These are phyloP conservation scores for Whitmania pigra DNA, from an alignment of 1,140 invertebrate genomes.

Conservation along the genomic window DNA sequence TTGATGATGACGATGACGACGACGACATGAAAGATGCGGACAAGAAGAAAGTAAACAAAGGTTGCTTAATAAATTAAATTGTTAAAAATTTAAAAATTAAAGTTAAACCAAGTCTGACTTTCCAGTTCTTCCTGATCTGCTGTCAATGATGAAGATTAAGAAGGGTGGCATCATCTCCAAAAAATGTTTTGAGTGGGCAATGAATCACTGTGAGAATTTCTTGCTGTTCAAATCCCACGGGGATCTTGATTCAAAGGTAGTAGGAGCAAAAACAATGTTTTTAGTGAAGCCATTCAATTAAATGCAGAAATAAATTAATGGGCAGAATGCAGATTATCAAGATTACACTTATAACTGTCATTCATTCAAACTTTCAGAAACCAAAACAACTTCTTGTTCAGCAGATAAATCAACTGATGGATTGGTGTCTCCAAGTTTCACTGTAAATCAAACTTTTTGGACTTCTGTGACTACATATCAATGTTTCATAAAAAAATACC, in stretches of 20 bases:
- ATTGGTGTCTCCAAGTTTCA: slow-evolving; percentile 18
- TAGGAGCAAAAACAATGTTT: neutral
- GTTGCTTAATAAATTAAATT: neutral
- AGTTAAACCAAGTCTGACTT: neutral
- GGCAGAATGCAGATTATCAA: no score
- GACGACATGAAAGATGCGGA: neutral
- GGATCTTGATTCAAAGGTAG: slow-evolving; percentile 21
- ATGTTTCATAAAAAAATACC: no score
- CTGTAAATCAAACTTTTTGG: slow-evolving; percentile 13
- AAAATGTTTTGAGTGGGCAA: slow-evolving; percentile 19
- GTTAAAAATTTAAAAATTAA: no score
- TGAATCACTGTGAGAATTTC: slow-evolving; percentile 17
- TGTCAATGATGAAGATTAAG: neutral
- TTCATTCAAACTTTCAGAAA: no score
- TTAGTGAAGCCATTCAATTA: no score
- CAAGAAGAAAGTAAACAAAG: neutral
- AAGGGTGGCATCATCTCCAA: slow-evolving; percentile 15
- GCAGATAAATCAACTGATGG: slow-evolving; percentile 19
- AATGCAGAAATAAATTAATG: no score
- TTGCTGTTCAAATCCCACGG: slow-evolving; percentile 15
- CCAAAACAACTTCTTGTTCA: no score
- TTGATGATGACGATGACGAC: slow-evolving; percentile 6
- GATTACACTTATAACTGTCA: no score
- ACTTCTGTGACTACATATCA: no score
- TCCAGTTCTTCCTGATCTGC: slow-evolving; percentile 20